A percentile compares a stretch with the other conserved stretches of the same genome.
Evolutionary conservation across 2,888 invertebrate species (phyloP).

Genomic region (Dicranocentrus wangi): DNA sequence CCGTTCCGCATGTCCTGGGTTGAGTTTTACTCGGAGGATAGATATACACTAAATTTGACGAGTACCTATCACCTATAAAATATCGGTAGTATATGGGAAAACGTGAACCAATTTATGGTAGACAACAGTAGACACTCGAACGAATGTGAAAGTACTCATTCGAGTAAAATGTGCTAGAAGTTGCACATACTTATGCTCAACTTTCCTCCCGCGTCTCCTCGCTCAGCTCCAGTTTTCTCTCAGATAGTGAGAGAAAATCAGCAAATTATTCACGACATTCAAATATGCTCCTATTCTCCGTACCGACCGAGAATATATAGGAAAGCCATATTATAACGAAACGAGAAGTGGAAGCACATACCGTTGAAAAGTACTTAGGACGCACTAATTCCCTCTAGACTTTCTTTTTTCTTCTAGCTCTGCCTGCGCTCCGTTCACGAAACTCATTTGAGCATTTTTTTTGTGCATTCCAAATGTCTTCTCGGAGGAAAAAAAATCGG

Average conservation of each 20-base stretch:
- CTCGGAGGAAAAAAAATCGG: background rate
- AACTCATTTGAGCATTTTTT: slow-evolving; percentile 35
- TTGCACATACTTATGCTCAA: background rate
- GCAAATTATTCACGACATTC: slow-evolving; percentile 57
- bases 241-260: slow-evolving; percentile 29
- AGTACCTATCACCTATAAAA: too few species aligned
- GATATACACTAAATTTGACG: too few species aligned
- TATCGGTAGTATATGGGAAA: too few species aligned
- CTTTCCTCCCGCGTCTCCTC: background rate
- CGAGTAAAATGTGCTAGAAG: slow-evolving; percentile 17
- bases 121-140: too few species aligned
- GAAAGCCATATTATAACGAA: background rate
- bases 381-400: slow-evolving; percentile 3
- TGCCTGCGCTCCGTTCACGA: slow-evolving; percentile 17
- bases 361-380: too few species aligned
- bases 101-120: too few species aligned
- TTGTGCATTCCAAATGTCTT: slow-evolving; percentile 21
- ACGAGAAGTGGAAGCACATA: background rate
- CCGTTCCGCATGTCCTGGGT: too few species aligned
- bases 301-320: background rate
- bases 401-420: slow-evolving; percentile 17
- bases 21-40: too few species aligned
- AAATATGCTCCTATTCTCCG: too few species aligned
- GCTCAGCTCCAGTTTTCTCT: background rate
- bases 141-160: too few species aligned